Conservation (phyloP, 2,797 vertebrate species). For the Nyctalus aviator region DNA sequence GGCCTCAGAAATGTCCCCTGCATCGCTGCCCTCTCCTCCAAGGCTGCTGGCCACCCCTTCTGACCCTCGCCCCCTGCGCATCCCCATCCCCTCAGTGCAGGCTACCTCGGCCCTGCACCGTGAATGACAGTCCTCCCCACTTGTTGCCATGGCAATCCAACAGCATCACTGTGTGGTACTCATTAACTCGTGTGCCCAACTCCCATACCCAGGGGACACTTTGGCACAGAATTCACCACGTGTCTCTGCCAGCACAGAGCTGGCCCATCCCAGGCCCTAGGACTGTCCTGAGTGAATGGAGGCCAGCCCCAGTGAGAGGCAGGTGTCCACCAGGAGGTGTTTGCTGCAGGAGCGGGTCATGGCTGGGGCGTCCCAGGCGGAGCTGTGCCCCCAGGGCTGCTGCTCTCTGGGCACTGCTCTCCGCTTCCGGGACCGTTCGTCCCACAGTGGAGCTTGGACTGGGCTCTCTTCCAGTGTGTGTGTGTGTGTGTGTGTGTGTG, state of each 20-base stretch:
- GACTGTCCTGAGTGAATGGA: not conserved
- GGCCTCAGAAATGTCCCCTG: not conserved
- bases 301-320: not conserved
- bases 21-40: not conserved
- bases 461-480: not conserved
- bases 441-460: not conserved
- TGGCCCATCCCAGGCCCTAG: not conserved
- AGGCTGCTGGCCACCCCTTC: not conserved
- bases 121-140: not conserved
- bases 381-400: not conserved
- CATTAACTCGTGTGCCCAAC: not conserved
- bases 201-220: not conserved
- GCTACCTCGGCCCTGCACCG: not conserved
- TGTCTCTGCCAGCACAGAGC: not conserved
- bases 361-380: not conserved
- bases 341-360: not conserved
- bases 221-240: not conserved
- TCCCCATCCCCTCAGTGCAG: not conserved
- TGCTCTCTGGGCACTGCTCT: not conserved
- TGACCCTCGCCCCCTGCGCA: rapidly evolving
- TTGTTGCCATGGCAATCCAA: not conserved
- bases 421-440: not conserved
- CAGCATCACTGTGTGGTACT: not conserved
- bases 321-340: not conserved
- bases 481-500: too few species aligned